A percentile compares a stretch with the other conserved stretches of the same genome.
Conservation (phyloP, 2,888 invertebrate species). For the Holacanthella duospinosa region DNA sequence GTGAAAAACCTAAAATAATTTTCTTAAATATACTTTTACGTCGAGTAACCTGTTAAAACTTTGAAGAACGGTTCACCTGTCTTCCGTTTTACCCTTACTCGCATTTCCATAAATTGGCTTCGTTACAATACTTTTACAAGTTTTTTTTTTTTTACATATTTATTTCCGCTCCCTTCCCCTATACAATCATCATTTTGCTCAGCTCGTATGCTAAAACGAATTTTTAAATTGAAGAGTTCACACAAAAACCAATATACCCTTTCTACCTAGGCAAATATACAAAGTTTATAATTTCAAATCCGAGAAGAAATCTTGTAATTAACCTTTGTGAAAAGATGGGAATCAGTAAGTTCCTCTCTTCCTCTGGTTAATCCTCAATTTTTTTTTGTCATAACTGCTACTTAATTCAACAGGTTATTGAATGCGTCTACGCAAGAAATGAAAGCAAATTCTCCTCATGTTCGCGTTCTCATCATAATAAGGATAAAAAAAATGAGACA, state of each 20-base stretch:
- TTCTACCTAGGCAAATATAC: not conserved
- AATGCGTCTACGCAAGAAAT: too few species aligned
- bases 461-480: not conserved
- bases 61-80: not conserved
- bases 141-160: not conserved
- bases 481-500: not conserved
- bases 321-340: not conserved
- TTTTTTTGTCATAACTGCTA: not conserved
- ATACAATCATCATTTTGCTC: too few species aligned
- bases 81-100: not conserved
- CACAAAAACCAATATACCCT: not conserved
- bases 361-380: not conserved
- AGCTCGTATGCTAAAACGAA: not conserved
- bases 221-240: not conserved
- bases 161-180: not conserved
- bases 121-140: slow-evolving; percentile 3
- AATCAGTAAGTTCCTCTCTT: not conserved
- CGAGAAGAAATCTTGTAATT: too few species aligned
- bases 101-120: slow-evolving; percentile 1
- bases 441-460: not conserved
- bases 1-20: not conserved
- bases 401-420: not conserved
- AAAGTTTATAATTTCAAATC: not conserved
- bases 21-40: not conserved
- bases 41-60: not conserved